Base-by-base conservation (phyloP, 1,140 invertebrate species). In the Acromyrmex charruanus region DNA sequence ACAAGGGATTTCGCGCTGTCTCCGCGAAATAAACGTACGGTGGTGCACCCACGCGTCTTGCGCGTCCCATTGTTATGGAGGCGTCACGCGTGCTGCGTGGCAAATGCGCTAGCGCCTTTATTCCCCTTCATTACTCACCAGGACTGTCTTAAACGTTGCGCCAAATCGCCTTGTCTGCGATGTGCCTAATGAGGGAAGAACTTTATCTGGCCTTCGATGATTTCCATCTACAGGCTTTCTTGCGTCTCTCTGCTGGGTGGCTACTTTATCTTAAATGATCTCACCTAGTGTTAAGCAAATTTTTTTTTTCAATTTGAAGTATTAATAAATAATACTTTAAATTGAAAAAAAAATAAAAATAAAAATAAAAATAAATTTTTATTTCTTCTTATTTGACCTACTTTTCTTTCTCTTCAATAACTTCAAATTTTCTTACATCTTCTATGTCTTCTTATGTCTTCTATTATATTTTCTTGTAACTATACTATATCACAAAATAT, bases 1-100 rank as follows among this genome's bases (percentile, higher is more conserved):
- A 91, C 89, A 91, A 85, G 89, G 81, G 90, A 91, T 90, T 91
- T 91, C 87, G 87, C 87, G 89, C 87, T 89, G 89, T 91, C 80
- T 72, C 25, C 53, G 89, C 80, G 90, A 91, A 90, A 90, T 91
- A 89, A 90, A 89, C 90, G 79, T 69, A 61, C 65, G 35, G 44
- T 53, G 35, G 51, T 65, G 71, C 87, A 77, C 90, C 89, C 87
- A 91, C 90, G 89, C 90, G n/a, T 79, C 79, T 49, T 21, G 53
- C 69, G 69, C 53, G 80, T 91, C 69, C 90, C 88, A 91, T 91
- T 91, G 90, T 91, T 81, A 82, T 28, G 44, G 84, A 91, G 85
- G 80, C 87, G 89, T 90, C 85, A 85, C 89, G 90, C 89, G 90
- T 91, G 85, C 89, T 90, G 84, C 84, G 85, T 85, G 85, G 87